phyloP scores from a whole-genome alignment of 2,888 invertebrate genomes.

The Pseudanteris insignis region DNA sequence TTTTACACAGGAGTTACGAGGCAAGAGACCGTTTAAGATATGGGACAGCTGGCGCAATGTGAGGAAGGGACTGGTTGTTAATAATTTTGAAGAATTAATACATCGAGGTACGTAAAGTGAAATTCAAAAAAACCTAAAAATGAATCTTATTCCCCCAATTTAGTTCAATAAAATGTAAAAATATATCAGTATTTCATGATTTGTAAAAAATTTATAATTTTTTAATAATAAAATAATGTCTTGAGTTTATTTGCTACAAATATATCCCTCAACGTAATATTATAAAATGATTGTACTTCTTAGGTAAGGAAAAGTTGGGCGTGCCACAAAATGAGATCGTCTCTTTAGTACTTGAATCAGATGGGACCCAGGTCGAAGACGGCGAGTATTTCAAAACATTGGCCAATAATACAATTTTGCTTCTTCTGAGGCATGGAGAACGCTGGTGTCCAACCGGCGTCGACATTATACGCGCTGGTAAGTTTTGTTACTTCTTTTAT shows the following conservation, averaged over 20 bases:
- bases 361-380: slow-evolving; percentile 97
- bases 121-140: too few relatives aligned
- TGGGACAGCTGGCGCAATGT: slow-evolving; percentile 95
- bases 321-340: slow-evolving; percentile 88
- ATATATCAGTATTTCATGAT: too few relatives aligned
- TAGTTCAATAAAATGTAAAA: too few relatives aligned
- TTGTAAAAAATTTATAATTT: slow-evolving; percentile 3
- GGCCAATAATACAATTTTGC: slow-evolving; percentile 88
- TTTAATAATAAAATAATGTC: too few relatives aligned
- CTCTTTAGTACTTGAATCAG: slow-evolving; percentile 90
- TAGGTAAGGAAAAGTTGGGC: slow-evolving; percentile 90
- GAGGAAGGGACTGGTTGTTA: slow-evolving; percentile 91
- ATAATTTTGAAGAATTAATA: slow-evolving; percentile 88
- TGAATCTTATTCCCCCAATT: slow-evolving; percentile 1
- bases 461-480: slow-evolving; percentile 94
- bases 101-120: slow-evolving; percentile 78
- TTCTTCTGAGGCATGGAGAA: slow-evolving; percentile 88
- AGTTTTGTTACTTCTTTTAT: slow-evolving; percentile 50
- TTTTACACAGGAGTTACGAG: slow-evolving; percentile 83
- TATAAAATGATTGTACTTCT: too few relatives aligned
- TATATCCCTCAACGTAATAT: too few relatives aligned
- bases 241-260: too few relatives aligned
- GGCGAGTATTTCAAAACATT: slow-evolving; percentile 95
- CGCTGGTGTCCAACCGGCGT: slow-evolving; percentile 94
- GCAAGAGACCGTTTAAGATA: slow-evolving; percentile 96